phyloP scores from a whole-genome alignment of 1,140 invertebrate species.

The Drosophila guanche region DNA sequence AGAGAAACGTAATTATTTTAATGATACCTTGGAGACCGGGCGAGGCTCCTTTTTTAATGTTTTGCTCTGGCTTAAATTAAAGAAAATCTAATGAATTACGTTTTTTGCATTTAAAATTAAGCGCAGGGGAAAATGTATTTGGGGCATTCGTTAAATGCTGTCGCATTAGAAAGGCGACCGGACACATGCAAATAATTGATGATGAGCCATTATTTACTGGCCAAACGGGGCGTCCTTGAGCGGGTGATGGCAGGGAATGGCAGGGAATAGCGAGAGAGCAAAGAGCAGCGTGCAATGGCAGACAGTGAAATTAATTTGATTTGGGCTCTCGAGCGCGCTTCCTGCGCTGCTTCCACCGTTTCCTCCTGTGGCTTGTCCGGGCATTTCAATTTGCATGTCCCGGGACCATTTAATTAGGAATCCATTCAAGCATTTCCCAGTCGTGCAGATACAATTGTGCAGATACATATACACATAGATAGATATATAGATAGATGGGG shows the following conservation, averaged over 20 bases:
- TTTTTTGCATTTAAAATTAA: constrained; percentile 53
- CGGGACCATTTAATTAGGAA: constrained; percentile 56
- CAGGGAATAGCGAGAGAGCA: not conserved
- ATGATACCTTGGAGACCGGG: constrained; percentile 58
- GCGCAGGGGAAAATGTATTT: constrained; percentile 32
- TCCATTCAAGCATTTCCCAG: constrained; percentile 32
- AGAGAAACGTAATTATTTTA: constrained; percentile 70
- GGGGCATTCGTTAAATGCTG: constrained; percentile 47
- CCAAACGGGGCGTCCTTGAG: constrained; percentile 40
- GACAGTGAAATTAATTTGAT: constrained; percentile 59
- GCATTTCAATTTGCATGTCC: constrained; percentile 32
- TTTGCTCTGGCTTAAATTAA: constrained; percentile 31
- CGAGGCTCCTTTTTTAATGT: constrained; percentile 13
- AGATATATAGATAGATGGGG: constrained; percentile 15
- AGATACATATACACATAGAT: not conserved
- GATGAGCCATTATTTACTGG: constrained; percentile 63
- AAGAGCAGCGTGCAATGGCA: constrained; percentile 15
- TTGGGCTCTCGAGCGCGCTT: constrained; percentile 48
- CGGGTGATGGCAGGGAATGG: not conserved
- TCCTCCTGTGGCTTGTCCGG: constrained; percentile 43
- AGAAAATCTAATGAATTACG: constrained; percentile 59
- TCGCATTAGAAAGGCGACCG: constrained; percentile 23
- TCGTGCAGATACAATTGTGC: constrained; percentile 4
- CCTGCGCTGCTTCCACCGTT: constrained; percentile 48
- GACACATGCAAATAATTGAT: constrained; percentile 61